A percentile compares a stretch with the other conserved stretches of the same genome.
phyloP scores from a whole-genome alignment of 2,113 vertebrate genomes.

The Riparia riparia region DNA sequence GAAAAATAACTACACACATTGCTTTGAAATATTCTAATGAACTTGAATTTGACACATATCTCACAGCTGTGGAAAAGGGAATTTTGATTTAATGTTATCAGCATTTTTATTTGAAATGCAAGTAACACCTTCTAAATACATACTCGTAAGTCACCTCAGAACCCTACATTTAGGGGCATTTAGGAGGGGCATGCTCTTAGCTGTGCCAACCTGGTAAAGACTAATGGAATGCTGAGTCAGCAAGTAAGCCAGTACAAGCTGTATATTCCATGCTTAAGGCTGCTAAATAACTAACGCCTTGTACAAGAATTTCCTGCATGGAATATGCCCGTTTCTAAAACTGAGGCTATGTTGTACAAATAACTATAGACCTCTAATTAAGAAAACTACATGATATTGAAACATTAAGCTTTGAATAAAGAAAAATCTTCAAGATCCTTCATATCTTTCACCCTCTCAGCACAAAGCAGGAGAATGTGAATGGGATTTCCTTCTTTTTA shows the following conservation, averaged over 20 bases:
- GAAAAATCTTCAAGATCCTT: not conserved
- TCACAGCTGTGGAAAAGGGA: not conserved
- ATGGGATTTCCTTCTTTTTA: not conserved
- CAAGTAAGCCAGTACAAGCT: not conserved
- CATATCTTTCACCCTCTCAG: not conserved
- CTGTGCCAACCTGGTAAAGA: not conserved
- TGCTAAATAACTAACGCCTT: not conserved
- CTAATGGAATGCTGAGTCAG: not conserved
- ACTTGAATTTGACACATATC: not conserved
- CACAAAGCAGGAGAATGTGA: not conserved
- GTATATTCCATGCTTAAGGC: not conserved
- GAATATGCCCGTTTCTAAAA: not conserved
- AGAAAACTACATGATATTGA: not conserved
- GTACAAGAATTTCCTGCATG: not conserved
- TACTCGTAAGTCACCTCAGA: not conserved
- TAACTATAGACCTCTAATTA: not conserved
- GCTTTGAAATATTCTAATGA: not conserved
- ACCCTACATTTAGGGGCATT: not conserved
- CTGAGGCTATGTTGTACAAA: accelerated
- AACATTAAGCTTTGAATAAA: not conserved
- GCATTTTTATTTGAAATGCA: not conserved
- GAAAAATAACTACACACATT: not conserved
- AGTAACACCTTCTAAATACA: not conserved
- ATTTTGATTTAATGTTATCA: not conserved
- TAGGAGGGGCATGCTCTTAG: not conserved